These are phyloP conservation scores for Drosophila multiciliata DNA, from an alignment of 2,888 invertebrate genomes.

Conservation along the genomic window DNA sequence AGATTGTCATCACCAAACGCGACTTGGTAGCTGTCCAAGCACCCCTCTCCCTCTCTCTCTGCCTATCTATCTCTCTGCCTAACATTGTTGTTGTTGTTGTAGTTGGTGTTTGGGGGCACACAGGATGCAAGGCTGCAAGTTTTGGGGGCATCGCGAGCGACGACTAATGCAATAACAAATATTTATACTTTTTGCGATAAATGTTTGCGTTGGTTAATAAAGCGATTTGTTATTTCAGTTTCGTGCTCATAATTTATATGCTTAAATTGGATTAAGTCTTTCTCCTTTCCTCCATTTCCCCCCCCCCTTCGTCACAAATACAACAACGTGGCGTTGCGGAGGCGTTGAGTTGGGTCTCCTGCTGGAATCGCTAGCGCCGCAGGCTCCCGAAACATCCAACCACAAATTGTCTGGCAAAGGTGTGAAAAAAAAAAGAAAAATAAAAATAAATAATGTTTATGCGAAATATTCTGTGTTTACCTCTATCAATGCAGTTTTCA, in stretches of 20 bases:
- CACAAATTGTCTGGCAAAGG: conserved; percentile 53
- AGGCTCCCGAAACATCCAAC: conserved; percentile 24
- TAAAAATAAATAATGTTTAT: conserved; percentile 13
- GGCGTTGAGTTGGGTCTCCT: conserved; percentile 64
- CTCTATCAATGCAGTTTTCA: conserved; percentile 43
- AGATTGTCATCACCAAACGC: conserved; percentile 69
- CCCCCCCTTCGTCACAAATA: not conserved
- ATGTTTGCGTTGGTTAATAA: conserved; percentile 82
- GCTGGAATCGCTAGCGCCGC: conserved; percentile 36
- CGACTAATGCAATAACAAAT: conserved; percentile 83
- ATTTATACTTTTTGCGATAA: conserved; percentile 84
- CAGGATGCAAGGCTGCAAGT: conserved; percentile 43
- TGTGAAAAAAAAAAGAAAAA: conserved; percentile 58
- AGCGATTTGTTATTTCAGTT: conserved; percentile 79
- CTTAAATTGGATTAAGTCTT: conserved; percentile 75
- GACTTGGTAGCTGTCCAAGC: conserved; percentile 19
- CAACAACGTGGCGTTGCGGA: conserved; percentile 50
- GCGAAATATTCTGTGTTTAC: conserved; percentile 52
- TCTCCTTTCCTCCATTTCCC: conserved; percentile 6
- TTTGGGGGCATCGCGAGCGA: conserved; percentile 20
- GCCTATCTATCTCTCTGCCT: conserved; percentile 12
- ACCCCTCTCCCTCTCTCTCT: not conserved
- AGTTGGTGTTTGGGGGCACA: conserved; percentile 9
- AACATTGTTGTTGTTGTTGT: conserved; percentile 32
- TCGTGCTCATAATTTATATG: conserved; percentile 78